Base-by-base conservation (phyloP, 2,888 invertebrate species). In the Scrobipalpa atriplicella region DNA sequence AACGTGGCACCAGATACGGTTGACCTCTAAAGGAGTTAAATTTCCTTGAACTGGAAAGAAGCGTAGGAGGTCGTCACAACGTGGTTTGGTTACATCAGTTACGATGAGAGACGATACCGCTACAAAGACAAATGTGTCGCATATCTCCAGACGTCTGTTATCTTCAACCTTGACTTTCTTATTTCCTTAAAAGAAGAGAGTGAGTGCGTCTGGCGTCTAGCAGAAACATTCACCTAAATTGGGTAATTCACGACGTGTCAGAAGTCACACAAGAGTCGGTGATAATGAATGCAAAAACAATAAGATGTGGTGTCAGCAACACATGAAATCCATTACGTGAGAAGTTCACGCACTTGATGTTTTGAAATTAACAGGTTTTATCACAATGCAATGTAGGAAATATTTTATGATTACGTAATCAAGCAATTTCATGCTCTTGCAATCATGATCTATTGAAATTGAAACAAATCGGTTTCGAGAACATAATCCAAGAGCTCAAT, bases 41-140 rank as follows among this genome's bases (percentile, higher is more conserved):
- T 21, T 16, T 16, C 58, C 58, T 3, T 58, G 29, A 58, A 29
- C 29, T 29, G 9, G 58, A 38, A 58, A 58, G 58, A 58, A 38
- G 73, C 67, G 69, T 75, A 71, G 71, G 69, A 76, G 89, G 70
- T 83, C 86, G 69, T 39, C 63, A 29, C 66, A 68, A 69, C 71
- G 75, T 87, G 88, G 91, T 72, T 29, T 74, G 66, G 75, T 78
- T 77, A 82, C 82, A 84, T 84, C 82, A 84, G 85, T 83, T 84
- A 82, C 81, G 88, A 87, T 85, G 82, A 84, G 84, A 78, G 81
- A 78, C 75, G 89, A 87, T 89, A 90, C 82, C 86, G 81, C 84
- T 82, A 82, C 84, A 79, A 78, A 87, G 90, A 91, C 87, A 87
- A 90, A 90, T 89, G 87, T 81, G 80, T 73, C 80, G 80, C 81